These are phyloP conservation scores for Marmota monax DNA, from an alignment of 2,113 vertebrate genomes.

Conservation along the genomic window DNA sequence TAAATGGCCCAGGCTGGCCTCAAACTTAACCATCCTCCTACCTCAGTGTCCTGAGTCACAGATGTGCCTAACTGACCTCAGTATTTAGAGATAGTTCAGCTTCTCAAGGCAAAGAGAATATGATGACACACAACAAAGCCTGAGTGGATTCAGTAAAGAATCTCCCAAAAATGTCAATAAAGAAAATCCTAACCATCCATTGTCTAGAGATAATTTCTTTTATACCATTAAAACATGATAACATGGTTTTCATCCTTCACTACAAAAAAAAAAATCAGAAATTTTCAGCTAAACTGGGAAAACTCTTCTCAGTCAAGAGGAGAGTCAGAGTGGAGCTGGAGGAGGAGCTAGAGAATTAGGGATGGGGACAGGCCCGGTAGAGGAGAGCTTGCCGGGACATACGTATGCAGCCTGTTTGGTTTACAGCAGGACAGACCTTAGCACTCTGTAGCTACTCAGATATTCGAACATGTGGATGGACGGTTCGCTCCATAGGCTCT, in stretches of 20 bases:
- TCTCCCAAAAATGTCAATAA: background rate
- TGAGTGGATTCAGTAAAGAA: background rate
- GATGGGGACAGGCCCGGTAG: rapidly evolving
- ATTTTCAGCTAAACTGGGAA: background rate
- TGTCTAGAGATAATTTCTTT: background rate
- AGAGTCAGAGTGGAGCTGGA: background rate
- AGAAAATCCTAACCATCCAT: background rate
- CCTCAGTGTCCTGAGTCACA: background rate
- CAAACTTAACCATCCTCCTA: background rate
- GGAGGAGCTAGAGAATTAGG: background rate
- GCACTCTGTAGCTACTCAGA: rapidly evolving
- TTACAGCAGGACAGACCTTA: too few species aligned
- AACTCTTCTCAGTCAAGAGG: background rate
- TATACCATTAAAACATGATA: background rate
- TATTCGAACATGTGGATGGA: background rate
- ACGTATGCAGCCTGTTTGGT: background rate
- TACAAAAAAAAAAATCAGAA: background rate
- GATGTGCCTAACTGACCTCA: background rate
- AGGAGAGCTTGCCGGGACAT: rapidly evolving
- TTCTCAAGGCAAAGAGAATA: background rate
- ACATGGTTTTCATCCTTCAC: rapidly evolving
- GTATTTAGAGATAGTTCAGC: background rate
- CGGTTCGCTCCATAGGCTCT: background rate
- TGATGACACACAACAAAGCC: background rate
- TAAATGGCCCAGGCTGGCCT: background rate